A percentile compares a stretch with the other conserved stretches of the same genome.
Conservation (phyloP, 2,797 vertebrate genomes). For the Anguilla anguilla region DNA sequence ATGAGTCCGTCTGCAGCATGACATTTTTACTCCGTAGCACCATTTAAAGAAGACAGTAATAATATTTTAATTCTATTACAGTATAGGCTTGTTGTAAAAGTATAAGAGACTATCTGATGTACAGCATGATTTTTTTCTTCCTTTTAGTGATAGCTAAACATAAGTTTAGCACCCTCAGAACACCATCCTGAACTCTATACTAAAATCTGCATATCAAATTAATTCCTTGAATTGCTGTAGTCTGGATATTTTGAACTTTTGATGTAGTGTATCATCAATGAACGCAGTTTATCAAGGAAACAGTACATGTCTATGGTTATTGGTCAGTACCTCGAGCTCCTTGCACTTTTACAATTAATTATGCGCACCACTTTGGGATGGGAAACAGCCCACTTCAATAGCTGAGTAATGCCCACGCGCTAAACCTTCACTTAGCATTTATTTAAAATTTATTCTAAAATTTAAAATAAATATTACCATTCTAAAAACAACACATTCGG, state of each 20-base stretch:
- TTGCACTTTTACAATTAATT: neutral
- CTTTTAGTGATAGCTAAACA: neutral
- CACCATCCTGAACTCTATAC: neutral
- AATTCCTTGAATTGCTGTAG: neutral
- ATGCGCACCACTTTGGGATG: neutral
- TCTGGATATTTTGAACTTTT: neutral
- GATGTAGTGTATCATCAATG: neutral
- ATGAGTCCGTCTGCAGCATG: conserved; percentile 31
- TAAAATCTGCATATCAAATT: neutral
- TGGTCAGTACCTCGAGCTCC: neutral
- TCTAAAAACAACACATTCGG: neutral
- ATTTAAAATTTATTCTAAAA: neutral
- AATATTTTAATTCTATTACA: neutral
- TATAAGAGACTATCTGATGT: neutral
- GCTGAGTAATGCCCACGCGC: neutral
- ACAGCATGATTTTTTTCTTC: neutral
- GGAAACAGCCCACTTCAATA: neutral
- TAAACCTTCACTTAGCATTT: neutral
- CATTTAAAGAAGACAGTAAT: neutral
- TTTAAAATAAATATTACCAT: neutral
- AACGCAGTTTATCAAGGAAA: neutral
- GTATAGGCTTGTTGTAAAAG: neutral
- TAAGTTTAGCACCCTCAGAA: neutral
- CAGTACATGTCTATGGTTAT: neutral
- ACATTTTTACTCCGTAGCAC: neutral